Evolutionary conservation across 2,888 invertebrate genomes (phyloP), one percentile per base, ranked within the genome.

Genomic region (Parnassius mnemosyne): DNA sequence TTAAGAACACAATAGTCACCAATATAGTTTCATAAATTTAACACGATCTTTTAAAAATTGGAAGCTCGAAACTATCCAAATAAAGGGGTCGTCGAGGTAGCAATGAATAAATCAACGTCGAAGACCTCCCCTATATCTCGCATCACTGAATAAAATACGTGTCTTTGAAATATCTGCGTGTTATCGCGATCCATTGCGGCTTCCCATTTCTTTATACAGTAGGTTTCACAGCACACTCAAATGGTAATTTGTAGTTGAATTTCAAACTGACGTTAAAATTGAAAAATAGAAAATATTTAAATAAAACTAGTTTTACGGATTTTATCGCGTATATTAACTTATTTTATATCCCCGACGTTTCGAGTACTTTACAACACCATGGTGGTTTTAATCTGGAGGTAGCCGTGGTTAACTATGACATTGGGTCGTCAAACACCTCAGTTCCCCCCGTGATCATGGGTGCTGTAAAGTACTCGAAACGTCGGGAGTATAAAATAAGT

Each of bases 111-210:
- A 85, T 86, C 87, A 83, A 76, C 66, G 81, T 80, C 82, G 69
- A 72, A 75, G 68, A 66, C 70, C 71, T 75, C 68, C 71, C 71
- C 65, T 63, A 57, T 51, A 57, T 63, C 67, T 66, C 63, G 65
- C 57, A 69, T 71, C 69, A 72, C 79, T 85, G 85, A 86, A 87
- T 87, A 87, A 87, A 85, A 84, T 78, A 87, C 76, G 75, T 82
- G 84, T 86, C 85, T 84, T 85, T 85, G 87, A 86, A 76, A 85
- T 83, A 87, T 84, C 76, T 77, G 75, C 80, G 79, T 79, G 78
- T 79, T 84, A 84, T 79, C 82, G 70, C 72, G 77, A 80, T 77
- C 71, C 79, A 76, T 76, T 77, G 78, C 76, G 77, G 77, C 72
- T 69, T 69, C 74, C 72, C 71, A 69, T 63, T 63, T 67, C 55